A percentile compares a stretch with the other conserved stretches of the same genome.
Evolutionary conservation across 2,888 invertebrate genomes (phyloP).

Genomic region (Argyra leucocephala): DNA sequence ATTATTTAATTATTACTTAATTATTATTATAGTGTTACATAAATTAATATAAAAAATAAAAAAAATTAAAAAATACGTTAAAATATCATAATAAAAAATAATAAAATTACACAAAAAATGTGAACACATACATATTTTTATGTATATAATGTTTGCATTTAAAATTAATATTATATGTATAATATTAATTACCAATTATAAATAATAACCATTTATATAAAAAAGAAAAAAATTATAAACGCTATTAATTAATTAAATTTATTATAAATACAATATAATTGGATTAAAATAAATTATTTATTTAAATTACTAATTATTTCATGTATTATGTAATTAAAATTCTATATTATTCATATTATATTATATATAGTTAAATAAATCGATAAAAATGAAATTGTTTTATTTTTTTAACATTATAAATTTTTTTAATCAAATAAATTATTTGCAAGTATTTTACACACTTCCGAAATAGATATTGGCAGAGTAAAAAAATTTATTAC

Average conservation of each 20-base stretch:
- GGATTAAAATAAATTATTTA: conserved; percentile 3
- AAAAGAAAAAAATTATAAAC: neutral
- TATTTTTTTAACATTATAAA: too few relatives aligned
- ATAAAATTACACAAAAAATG: too few relatives aligned
- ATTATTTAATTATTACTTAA: too few relatives aligned
- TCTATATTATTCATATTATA: neutral
- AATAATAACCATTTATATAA: conserved; percentile 1
- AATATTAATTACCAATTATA: neutral
- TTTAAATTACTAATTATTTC: neutral
- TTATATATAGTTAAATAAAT: conserved; percentile 5
- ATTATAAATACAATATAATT: conserved; percentile 3
- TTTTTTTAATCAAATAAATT: too few relatives aligned
- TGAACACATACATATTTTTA: too few relatives aligned
- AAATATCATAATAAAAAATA: neutral
- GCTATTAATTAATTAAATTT: conserved; percentile 3
- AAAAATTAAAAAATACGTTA: neutral
- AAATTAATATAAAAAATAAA: neutral
- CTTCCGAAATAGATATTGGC: too few relatives aligned
- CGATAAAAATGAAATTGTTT: neutral
- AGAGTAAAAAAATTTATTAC: too few relatives aligned
- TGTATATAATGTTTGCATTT: too few relatives aligned
- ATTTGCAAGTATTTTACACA: too few relatives aligned
- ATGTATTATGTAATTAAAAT: conserved; percentile 6
- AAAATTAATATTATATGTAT: neutral
- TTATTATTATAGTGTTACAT: neutral